These are phyloP conservation scores for Neodon shergylaensis DNA, from an alignment of 2,113 vertebrate genomes.

Conservation along the genomic window DNA sequence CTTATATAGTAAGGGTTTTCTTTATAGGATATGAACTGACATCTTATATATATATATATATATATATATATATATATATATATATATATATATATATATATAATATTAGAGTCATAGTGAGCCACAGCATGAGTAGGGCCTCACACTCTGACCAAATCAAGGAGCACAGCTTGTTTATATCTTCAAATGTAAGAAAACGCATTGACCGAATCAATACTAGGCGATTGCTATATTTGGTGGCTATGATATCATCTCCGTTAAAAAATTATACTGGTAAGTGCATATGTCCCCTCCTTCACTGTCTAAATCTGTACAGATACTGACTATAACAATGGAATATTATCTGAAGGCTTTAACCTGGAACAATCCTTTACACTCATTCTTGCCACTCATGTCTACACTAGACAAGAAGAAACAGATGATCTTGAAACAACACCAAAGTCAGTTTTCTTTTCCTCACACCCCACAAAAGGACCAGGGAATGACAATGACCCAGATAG, in stretches of 20 bases:
- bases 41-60: background rate
- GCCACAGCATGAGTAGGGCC: rapidly evolving
- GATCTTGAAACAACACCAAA: background rate
- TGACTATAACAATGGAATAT: background rate
- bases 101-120: background rate
- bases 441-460: background rate
- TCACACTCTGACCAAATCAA: background rate
- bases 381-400: background rate
- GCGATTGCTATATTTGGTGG: background rate
- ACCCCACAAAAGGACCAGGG: background rate
- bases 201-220: background rate
- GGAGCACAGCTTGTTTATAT: background rate
- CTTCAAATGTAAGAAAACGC: background rate
- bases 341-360: background rate
- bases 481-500: background rate
- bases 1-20: background rate
- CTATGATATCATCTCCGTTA: background rate
- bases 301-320: too few relatives aligned
- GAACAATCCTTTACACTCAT: background rate
- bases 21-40: background rate
- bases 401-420: background rate
- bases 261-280: background rate
- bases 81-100: rapidly evolving
- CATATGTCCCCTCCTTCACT: rapidly evolving
- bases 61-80: too few relatives aligned